Conservation (phyloP, 2,113 vertebrate genomes). For the Oryzias melastigma region DNA sequence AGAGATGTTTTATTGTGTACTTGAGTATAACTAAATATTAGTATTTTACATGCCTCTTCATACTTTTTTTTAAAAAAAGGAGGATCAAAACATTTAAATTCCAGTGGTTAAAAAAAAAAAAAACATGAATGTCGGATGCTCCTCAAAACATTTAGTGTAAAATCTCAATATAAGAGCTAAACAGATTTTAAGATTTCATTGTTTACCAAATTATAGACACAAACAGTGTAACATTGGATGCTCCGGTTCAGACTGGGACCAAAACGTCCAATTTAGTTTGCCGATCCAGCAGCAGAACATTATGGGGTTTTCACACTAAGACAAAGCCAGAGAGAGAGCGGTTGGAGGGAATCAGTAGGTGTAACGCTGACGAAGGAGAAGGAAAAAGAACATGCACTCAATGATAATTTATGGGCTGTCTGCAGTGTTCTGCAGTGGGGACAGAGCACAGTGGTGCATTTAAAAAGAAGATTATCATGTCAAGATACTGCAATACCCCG, state of each 20-base stretch:
- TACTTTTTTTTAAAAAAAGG: no score
- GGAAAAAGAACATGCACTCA: constrained; percentile 62
- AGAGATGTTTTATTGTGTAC: constrained; percentile 35
- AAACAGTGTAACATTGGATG: constrained; percentile 16
- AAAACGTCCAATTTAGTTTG: constrained; percentile 58
- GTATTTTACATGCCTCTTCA: no score
- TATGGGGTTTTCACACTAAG: constrained; percentile 66
- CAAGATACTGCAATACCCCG: constrained; percentile 71
- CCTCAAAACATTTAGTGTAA: no score
- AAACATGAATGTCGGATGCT: no score
- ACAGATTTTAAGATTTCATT: no score
- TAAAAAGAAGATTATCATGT: constrained; percentile 79
- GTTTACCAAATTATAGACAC: no score
- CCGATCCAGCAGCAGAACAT: constrained; percentile 52
- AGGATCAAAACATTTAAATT: no score
- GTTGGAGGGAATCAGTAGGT: constrained; percentile 29
- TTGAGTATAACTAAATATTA: not conserved
- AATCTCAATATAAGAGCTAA: no score
- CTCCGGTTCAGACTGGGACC: constrained; percentile 23
- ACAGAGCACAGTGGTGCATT: constrained; percentile 67
- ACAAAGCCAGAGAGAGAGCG: constrained; percentile 35
- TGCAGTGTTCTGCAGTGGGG: constrained; percentile 37
- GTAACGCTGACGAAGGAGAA: constrained; percentile 46
- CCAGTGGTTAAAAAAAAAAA: no score
- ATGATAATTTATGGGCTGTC: constrained; percentile 76